These are phyloP conservation scores for Cheilosia scutellata DNA, from an alignment of 2,888 invertebrate species.

Conservation along the genomic window DNA sequence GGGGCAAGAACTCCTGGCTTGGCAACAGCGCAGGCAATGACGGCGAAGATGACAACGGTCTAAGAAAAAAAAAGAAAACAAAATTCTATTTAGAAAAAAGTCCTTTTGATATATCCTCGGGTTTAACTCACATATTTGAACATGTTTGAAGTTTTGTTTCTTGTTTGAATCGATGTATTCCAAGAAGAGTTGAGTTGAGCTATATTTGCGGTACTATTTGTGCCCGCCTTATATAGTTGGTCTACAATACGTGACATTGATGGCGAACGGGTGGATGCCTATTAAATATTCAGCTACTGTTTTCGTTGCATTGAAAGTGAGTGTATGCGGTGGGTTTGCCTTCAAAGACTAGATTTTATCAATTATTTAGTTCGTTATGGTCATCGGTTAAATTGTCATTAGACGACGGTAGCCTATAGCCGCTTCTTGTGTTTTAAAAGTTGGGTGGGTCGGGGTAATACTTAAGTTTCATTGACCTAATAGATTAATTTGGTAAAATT, in stretches of 20 bases:
- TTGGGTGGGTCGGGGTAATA: background rate
- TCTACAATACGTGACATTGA: background rate
- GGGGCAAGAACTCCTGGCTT: conserved; percentile 70
- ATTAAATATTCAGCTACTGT: conserved; percentile 1
- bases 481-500: too few species aligned
- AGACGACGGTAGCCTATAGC: too few species aligned
- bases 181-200: background rate
- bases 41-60: conserved; percentile 61
- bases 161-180: conserved; percentile 3
- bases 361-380: background rate
- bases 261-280: background rate
- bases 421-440: background rate
- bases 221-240: conserved; percentile 9
- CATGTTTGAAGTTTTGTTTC: conserved; percentile 21
- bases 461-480: too few species aligned
- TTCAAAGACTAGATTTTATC: background rate
- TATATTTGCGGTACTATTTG: background rate
- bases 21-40: conserved; percentile 64
- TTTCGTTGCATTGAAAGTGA: background rate
- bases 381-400: background rate
- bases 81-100: background rate
- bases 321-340: background rate
- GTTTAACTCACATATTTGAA: conserved; percentile 48
- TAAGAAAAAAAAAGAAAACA: conserved; percentile 10
- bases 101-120: background rate